Evolutionary conservation across 2,888 invertebrate genomes (phyloP).

Genomic region (Agrilus cyanescens): DNA sequence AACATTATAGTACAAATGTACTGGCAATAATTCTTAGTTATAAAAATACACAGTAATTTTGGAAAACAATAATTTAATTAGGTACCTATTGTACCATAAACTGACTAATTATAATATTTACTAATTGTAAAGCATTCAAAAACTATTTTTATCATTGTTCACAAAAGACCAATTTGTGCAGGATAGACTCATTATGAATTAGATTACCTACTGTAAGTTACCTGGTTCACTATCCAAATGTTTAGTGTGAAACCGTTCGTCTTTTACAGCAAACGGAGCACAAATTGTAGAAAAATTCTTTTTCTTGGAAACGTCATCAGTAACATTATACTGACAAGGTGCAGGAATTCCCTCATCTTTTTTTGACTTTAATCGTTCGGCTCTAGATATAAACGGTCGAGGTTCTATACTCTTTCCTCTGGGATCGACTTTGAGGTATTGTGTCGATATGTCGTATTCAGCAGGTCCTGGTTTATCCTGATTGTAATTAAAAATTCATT

Average conservation of each 20-base stretch:
- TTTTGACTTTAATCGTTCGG: constrained; percentile 8
- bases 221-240: constrained; percentile 7
- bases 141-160: too few relatives aligned
- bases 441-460: constrained; percentile 16
- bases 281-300: background rate
- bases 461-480: constrained; percentile 19
- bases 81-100: too few relatives aligned
- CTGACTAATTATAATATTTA: too few relatives aligned
- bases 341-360: background rate
- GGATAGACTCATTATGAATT: background rate
- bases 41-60: too few relatives aligned
- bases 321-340: constrained; percentile 1
- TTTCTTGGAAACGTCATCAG: background rate
- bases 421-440: constrained; percentile 4
- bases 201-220: constrained; percentile 4
- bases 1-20: too few relatives aligned
- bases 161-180: too few relatives aligned
- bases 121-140: too few relatives aligned
- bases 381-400: constrained; percentile 12
- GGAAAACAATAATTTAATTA: too few relatives aligned
- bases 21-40: too few relatives aligned
- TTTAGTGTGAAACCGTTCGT: background rate
- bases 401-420: constrained; percentile 4
- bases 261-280: background rate
- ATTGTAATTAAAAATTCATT: background rate